Percentiles rank a stretch among this genome's conserved stretches.
Evolutionary conservation across 2,113 vertebrate species (phyloP).

Genomic region (Pomatostomus ruficeps): DNA sequence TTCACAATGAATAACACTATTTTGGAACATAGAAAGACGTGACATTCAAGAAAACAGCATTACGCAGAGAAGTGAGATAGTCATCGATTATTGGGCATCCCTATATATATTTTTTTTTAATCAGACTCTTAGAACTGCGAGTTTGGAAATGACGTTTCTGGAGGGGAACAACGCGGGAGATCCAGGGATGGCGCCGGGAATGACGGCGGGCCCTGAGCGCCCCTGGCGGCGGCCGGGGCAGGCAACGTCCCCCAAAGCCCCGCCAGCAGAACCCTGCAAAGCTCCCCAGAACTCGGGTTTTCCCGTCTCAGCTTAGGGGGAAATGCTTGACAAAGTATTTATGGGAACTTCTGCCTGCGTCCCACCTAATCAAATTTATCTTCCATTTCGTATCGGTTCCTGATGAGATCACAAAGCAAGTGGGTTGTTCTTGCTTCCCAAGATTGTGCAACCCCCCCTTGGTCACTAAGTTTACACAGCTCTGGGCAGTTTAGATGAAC

Average conservation of each 20-base stretch:
- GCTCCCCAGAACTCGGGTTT: not conserved
- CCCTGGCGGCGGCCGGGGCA: not conserved
- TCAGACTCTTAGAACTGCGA: fast-evolving
- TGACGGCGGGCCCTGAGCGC: not conserved
- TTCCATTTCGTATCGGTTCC: not conserved
- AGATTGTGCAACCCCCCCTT: not conserved
- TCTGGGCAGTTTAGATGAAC: not conserved
- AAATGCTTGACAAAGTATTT: not conserved
- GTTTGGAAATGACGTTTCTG: not conserved
- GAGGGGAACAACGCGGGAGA: not conserved
- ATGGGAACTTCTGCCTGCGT: not conserved
- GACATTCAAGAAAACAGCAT: not conserved
- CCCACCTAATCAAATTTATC: not conserved
- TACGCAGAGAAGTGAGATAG: not conserved
- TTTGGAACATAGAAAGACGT: not conserved
- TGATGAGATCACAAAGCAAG: not conserved
- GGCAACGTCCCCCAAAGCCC: not conserved
- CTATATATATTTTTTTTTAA: not conserved
- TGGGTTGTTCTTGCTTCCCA: not conserved
- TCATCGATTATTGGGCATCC: not conserved
- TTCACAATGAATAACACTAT: too few species aligned
- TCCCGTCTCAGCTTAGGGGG: not conserved
- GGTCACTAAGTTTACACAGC: not conserved
- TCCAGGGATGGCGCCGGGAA: fast-evolving
- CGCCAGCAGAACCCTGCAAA: not conserved